Base-by-base conservation (phyloP, 1,140 invertebrate species). In the Hetaerina americana region DNA sequence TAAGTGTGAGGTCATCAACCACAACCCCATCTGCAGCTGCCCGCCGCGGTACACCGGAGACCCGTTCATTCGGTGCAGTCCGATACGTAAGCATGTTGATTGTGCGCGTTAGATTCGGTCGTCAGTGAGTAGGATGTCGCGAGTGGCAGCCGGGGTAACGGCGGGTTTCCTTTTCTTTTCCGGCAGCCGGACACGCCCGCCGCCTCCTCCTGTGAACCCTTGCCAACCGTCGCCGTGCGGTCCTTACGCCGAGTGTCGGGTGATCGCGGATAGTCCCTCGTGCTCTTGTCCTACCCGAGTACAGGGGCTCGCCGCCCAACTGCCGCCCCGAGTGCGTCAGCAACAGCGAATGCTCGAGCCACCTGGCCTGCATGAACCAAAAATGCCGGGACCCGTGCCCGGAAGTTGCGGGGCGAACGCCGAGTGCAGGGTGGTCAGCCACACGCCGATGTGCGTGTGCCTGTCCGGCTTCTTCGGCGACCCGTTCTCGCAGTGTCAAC, bases 171-270 rank as follows among this genome's bases (percentile, higher is more conserved):
- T 22, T 74, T 69, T 76, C 76, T 72, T 71, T 76, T 73, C 25
- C 22, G 15, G 71, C 76, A 72, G 78, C 26, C 66, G 66, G 15
- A 67, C 22, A 26, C 22, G 26, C 66, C 40, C 66, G 66, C 22
- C 26, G 5, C 6, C 78, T 75, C 80, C 78, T 31, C 77, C 72
- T 31, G 79, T 80, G 76, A 85, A 88, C 80, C 86, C 90, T 66
- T 93, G 91, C 78, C 80, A 87, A 67, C 89, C 90, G 27, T 88
- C 89, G 28, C 91, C 92, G 27, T 95, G 92, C 79, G 93, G 93
- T 68, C 86, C 88, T 15, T 91, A 93, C 80, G 90, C 91, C 15
- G 83, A 89, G 77, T 95, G 92, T 80, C 85, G 87, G 75, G 81
- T 87, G 49, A 83, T 87, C 75, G 85, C 87, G 66, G 85, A 87